A percentile compares a stretch with the other conserved stretches of the same genome.
Evolutionary conservation across 2,797 vertebrate species (phyloP).

Genomic region (Bovichtus variegatus): DNA sequence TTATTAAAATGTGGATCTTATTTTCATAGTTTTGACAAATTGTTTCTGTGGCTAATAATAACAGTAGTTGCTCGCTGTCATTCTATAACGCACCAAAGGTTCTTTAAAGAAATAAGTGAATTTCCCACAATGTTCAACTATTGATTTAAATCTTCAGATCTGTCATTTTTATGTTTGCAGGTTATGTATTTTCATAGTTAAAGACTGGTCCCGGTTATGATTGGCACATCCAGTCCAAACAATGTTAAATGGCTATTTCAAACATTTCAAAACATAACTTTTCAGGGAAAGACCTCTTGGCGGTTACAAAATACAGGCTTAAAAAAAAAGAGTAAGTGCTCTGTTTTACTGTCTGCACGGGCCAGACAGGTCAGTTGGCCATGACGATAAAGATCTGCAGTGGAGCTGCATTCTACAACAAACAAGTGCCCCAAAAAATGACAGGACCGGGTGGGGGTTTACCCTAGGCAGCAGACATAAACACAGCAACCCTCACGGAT

Average conservation of each 20-base stretch:
- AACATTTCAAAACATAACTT: background rate
- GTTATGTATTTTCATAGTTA: background rate
- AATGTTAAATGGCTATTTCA: background rate
- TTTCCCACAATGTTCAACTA: background rate
- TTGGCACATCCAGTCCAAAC: constrained; percentile 1
- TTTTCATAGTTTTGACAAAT: constrained; percentile 30
- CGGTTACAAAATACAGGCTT: constrained; percentile 4
- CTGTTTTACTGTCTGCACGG: constrained; percentile 52
- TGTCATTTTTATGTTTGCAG: background rate
- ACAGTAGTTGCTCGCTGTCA: background rate
- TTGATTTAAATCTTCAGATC: background rate
- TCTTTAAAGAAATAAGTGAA: background rate
- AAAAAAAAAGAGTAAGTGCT: constrained; percentile 5
- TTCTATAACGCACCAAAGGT: too few relatives aligned
- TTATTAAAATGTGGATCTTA: constrained; percentile 20
- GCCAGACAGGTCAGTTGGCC: constrained; percentile 71
- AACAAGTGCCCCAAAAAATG: constrained; percentile 84
- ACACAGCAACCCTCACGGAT: constrained; percentile 82
- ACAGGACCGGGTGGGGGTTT: constrained; percentile 73
- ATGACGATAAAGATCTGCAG: constrained; percentile 81
- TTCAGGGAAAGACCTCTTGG: background rate
- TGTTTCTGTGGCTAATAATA: background rate
- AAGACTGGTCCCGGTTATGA: background rate
- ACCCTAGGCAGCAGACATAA: constrained; percentile 86
- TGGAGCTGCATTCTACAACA: constrained; percentile 83